Percentiles rank a stretch among this genome's conserved stretches.
Evolutionary conservation across 2,888 invertebrate genomes (phyloP).

Genomic region (Quadroppia sp.): DNA sequence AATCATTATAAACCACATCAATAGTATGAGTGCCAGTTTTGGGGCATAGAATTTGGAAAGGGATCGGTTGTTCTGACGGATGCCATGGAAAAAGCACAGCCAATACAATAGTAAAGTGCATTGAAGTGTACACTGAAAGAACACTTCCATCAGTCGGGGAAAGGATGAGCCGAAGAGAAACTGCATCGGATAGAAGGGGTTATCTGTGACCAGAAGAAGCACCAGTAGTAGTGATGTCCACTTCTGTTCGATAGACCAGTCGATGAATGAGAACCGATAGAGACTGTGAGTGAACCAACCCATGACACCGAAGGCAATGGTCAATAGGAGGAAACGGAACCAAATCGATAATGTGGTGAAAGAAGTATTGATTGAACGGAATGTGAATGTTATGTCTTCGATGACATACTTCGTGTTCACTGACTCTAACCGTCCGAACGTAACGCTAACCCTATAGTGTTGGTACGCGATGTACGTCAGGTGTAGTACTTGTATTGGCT

Average conservation of each 20-base stretch:
- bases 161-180: conserved; percentile 83
- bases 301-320: conserved; percentile 81
- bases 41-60: conserved; percentile 83
- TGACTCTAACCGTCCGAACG: conserved; percentile 39
- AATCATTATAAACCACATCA: conserved; percentile 80
- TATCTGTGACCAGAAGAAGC: conserved; percentile 80
- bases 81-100: conserved; percentile 86
- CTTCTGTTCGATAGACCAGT: conserved; percentile 97
- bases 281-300: conserved; percentile 88
- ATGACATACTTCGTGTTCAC: conserved; percentile 62
- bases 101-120: conserved; percentile 83
- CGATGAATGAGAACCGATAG: conserved; percentile 76
- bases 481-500: conserved; percentile 43
- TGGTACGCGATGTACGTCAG: conserved; percentile 40
- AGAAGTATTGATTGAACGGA: conserved; percentile 65
- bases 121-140: conserved; percentile 84
- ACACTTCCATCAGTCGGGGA: conserved; percentile 84
- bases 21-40: conserved; percentile 77
- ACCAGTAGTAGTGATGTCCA: conserved; percentile 88
- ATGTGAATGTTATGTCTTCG: conserved; percentile 44
- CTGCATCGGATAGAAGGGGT: conserved; percentile 87
- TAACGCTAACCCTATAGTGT: conserved; percentile 39
- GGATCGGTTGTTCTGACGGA: conserved; percentile 73
- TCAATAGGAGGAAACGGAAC: conserved; percentile 88
- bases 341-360: conserved; percentile 97